These are phyloP conservation scores for Hydraecia micacea DNA, from an alignment of 2,888 invertebrate genomes.

Conservation along the genomic window DNA sequence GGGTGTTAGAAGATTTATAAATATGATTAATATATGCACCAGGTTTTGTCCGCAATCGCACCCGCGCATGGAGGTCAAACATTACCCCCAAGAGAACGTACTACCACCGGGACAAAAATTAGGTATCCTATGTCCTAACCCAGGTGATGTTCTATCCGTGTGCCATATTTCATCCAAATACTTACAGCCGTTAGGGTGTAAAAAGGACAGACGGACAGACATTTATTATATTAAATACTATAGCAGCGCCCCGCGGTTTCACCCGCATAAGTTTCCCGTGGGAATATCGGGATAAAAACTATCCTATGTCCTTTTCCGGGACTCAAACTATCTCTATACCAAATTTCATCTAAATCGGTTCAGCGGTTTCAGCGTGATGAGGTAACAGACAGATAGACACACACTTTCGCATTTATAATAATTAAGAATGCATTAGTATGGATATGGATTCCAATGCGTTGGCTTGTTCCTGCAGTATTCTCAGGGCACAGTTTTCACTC, in stretches of 20 bases:
- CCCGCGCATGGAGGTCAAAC: not conserved
- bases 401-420: too few species aligned
- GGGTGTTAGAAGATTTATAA: too few species aligned
- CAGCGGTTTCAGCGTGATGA: too few species aligned
- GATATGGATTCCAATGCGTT: not conserved
- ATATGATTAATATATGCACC: not conserved
- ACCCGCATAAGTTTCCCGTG: too few species aligned
- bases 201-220: not conserved
- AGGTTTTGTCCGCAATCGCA: not conserved
- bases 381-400: too few species aligned
- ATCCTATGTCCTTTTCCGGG: too few species aligned
- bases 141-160: not conserved
- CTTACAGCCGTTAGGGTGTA: not conserved
- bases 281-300: too few species aligned
- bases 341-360: too few species aligned
- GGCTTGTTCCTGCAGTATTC: not conserved
- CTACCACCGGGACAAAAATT: not conserved
- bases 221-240: not conserved
- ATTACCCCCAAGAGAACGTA: not conserved
- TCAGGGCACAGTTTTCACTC: not conserved
- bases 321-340: too few species aligned
- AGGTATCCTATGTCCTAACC: not conserved
- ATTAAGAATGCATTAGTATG: too few species aligned
- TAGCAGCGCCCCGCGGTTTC: too few species aligned
- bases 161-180: not conserved